These are phyloP conservation scores for Pectinophora gossypiella DNA, from an alignment of 1,140 invertebrate genomes.

Conservation along the genomic window DNA sequence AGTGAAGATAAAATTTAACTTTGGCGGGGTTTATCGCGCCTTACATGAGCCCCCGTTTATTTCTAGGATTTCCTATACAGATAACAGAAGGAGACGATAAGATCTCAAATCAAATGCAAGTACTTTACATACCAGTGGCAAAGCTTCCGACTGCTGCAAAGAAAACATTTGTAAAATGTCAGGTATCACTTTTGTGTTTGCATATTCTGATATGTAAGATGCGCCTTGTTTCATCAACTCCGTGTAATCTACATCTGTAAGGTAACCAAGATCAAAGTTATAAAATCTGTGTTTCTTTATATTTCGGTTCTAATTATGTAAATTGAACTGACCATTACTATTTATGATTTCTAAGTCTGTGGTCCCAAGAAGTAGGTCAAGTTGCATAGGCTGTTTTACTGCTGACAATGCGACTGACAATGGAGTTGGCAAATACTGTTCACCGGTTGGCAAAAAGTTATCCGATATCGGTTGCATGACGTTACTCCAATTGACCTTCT, in stretches of 20 bases:
- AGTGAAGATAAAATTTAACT: too few species aligned
- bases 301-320: not conserved
- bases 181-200: slow-evolving; percentile 31
- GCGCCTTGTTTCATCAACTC: slow-evolving; percentile 24
- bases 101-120: too few species aligned
- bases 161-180: slow-evolving; percentile 35
- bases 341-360: slow-evolving; percentile 78
- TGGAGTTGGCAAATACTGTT: slow-evolving; percentile 75
- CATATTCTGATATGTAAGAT: slow-evolving; percentile 30
- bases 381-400: slow-evolving; percentile 65
- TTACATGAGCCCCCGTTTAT: too few species aligned
- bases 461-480: slow-evolving; percentile 77
- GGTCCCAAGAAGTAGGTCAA: slow-evolving; percentile 76
- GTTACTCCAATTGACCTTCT: slow-evolving; percentile 75
- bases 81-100: too few species aligned
- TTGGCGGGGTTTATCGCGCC: too few species aligned
- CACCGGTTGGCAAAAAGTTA: slow-evolving; percentile 72
- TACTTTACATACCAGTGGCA: slow-evolving; percentile 28
- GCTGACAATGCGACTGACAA: slow-evolving; percentile 62
- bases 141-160: slow-evolving; percentile 24
- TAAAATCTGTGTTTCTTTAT: not conserved
- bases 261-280: not conserved
- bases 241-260: slow-evolving; percentile 33
- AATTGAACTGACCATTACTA: slow-evolving; percentile 52
- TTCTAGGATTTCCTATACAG: too few species aligned